Evolutionary conservation across 2,888 invertebrate genomes (phyloP).

Genomic region (Xestia sexstrigata): DNA sequence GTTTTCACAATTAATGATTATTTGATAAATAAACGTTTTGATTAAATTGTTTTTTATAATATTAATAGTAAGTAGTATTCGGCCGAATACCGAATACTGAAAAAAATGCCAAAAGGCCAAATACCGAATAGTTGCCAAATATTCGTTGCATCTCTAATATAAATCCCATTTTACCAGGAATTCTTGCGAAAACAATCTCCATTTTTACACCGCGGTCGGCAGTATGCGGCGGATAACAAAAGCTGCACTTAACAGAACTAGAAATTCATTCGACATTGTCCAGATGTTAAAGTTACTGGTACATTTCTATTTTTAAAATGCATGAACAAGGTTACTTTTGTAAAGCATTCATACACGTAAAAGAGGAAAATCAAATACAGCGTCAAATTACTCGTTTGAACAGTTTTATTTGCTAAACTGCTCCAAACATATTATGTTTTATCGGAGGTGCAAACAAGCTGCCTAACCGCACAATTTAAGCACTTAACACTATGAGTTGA

Average conservation of each 20-base stretch:
- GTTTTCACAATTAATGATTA: no score
- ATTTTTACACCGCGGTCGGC: constrained; percentile 15
- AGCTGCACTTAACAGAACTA: constrained; percentile 5
- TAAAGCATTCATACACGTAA: background rate
- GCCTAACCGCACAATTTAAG: background rate
- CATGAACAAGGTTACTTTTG: background rate
- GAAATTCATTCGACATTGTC: constrained; percentile 11
- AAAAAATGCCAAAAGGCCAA: no score
- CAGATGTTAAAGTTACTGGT: background rate
- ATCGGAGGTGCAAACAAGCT: background rate
- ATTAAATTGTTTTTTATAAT: no score
- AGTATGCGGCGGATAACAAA: constrained; percentile 22
- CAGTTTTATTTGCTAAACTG: background rate
- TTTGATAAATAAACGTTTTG: no score
- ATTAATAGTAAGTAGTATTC: no score
- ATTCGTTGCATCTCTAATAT: no score
- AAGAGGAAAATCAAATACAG: background rate
- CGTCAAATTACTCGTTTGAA: background rate
- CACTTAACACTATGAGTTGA: no score
- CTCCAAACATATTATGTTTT: background rate
- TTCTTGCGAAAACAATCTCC: constrained; percentile 5
- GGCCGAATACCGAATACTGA: no score
- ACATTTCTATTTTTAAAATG: background rate
- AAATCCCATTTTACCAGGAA: background rate
- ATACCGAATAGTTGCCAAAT: no score